Evolutionary conservation across 2,113 vertebrate species (phyloP), one percentile per base, ranked within the genome.

Genomic region (Mellivora capensis): DNA sequence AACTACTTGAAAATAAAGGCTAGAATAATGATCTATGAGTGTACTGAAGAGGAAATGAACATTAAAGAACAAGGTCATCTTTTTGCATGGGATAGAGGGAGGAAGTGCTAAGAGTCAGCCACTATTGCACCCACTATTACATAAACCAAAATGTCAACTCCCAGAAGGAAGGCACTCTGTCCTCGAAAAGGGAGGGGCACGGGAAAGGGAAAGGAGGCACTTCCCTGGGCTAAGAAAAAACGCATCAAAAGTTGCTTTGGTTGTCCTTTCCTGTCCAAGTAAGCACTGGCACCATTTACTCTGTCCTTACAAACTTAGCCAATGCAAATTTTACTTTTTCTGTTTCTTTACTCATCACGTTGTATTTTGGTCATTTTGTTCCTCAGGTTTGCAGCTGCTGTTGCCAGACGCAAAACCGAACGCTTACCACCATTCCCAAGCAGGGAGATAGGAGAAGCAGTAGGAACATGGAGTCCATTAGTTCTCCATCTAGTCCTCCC

Each of bases 351-450:
- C 42, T 81, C 9, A 81, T 82, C 5, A 54, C 52, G 67, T 89
- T 87, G 9, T 44, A 82, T 90, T 96, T 96, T 76, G 72, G 9
- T 12, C 57, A 64, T 79, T 96, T 91, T 87, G 71, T 89, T 18
- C 25, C 62, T 54, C 57, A 54, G 18, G 29, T 39, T 83, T 44
- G 0, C 31, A 1, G 27, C 61, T 6, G 3, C 4, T 0, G 39
- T 52, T 52, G 37, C 47, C n/a, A 62, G 54, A 25, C 10, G 47
- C 0, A 2, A 81, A 86, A 54, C 27, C 44, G 76, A 7, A 2
- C 0, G 4, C 18, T 91, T 4, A 25, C 47, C 34, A 93, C 39
- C 42, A 61, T 92, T 77, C 29, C 42, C 39, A 95, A 93, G 18
- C 17, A 76, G 54, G 20, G 34, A 72, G 42, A 61, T 44, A 31